Evolutionary conservation across 2,113 vertebrate species (phyloP), one percentile per base, ranked within the genome.

Genomic region (Mugil cephalus): DNA sequence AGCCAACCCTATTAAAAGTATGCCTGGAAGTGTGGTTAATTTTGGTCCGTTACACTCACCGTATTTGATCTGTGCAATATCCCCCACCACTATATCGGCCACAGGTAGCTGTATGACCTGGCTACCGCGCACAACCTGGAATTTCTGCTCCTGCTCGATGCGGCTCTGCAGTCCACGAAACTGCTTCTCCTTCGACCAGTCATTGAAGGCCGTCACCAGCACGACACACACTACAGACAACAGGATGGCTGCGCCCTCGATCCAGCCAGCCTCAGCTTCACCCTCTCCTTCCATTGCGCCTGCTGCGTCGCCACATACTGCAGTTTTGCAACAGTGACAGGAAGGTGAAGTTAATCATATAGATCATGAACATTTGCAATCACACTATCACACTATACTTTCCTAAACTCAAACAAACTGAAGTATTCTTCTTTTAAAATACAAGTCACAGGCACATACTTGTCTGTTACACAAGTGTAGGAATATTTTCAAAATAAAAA

Each of bases 161-260:
- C 98, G 97, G 82, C 95, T 99, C 89, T 99, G 98, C 46, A 99
- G 94, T 30, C 98, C 98, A 17, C 98, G 94, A 74, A 99, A 99
- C 92, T 99, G 98, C 74, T 99, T 99, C 92, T 99, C 98, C 82
- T 99, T 99, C 87, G 97, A 99, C 98, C 98, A 99, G 91, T 99
- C 98, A 34, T 99, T 99, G 90, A 99, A 99, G 85, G 98, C 98
- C 0, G 98, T 99, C 88, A 99, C 98, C 17, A 99, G 92, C 24
- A 99, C 98, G 34, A 99, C 98, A 5, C 98, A 99, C 85, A 97
- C 96, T 88, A 99, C 98, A 0, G 98, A 99, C 43, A 99, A 94
- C 0, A 99, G 92, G 84, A 99, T 99, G 85, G 98, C 98, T 0
- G 96, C 98, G 1, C 98, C 98, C 89, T 99, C 98, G 3, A 99